Conservation (phyloP, 1,140 invertebrate species). For the Neodiprion fabricii region DNA sequence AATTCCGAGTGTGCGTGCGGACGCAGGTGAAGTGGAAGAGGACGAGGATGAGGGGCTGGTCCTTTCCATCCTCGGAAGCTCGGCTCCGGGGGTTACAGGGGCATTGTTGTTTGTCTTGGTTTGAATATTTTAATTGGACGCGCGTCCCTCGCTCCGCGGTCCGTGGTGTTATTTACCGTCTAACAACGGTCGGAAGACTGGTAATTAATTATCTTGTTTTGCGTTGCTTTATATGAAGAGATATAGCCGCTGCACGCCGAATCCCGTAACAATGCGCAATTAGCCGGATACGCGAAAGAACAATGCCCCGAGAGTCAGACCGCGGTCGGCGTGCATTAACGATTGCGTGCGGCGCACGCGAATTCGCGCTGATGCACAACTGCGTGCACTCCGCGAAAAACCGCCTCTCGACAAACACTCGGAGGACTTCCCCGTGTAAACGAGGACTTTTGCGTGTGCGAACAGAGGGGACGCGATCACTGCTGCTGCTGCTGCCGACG, state of each 20-base stretch:
- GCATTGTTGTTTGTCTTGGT: conserved; percentile 61
- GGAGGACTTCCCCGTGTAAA: background rate
- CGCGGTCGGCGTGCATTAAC: conserved; percentile 27
- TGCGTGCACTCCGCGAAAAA: background rate
- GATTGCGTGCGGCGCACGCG: conserved; percentile 37
- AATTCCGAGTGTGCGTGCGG: no score
- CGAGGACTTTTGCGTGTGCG: background rate
- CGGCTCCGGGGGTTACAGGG: conserved; percentile 29
- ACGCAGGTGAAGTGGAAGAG: no score
- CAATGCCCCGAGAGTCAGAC: conserved; percentile 47
- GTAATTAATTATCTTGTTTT: conserved; percentile 63
- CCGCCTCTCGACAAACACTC: background rate
- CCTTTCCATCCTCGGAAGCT: background rate
- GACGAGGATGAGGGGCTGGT: background rate
- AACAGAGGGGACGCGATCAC: background rate
- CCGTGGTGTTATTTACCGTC: conserved; percentile 57
- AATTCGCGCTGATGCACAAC: conserved; percentile 24
- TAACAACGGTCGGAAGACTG: conserved; percentile 59
- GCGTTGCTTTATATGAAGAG: conserved; percentile 60
- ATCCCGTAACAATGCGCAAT: conserved; percentile 53
- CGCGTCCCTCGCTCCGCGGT: conserved; percentile 27
- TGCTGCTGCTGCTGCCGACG: background rate
- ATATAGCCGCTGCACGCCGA: conserved; percentile 55
- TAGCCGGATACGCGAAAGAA: conserved; percentile 49
- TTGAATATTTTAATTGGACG: conserved; percentile 63